Evolutionary conservation across 2,888 invertebrate genomes (phyloP), one percentile per base, ranked within the genome.

Genomic region (Abrostola tripartita): DNA sequence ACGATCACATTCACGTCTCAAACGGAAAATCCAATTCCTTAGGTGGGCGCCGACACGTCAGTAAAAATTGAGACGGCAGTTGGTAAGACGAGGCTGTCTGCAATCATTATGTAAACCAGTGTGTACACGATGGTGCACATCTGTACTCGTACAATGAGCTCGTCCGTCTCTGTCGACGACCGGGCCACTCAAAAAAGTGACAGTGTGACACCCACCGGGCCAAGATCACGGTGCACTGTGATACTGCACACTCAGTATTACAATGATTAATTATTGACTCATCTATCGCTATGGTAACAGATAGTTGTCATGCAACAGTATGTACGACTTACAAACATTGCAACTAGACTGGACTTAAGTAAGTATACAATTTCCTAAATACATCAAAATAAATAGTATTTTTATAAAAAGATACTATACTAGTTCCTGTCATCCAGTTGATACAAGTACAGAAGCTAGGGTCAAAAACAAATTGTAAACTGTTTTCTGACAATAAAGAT

Each of bases 101-200:
- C 40, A 49, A 54, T 49, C 36, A 66, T 76, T 76, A 76, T 78
- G 65, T 70, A 75, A 76, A 72, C 51, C 54, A 41, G 7, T 54
- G 50, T 71, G 42, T 41, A 52, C 61, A 71, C 49, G 68, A 63
- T 69, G 54, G 55, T 72, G 71, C 73, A 72, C 79, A 76, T 76
- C 61, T 68, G 65, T 72, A 75, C 64, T 49, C 81, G 78, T 75
- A 87, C 87, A 87, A 87, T 87, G 85, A 83, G 68, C 74, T 76
- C 86, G 82, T 85, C 57, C 75, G 71, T 86, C 84, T 78, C 62
- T 76, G 81, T 73, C 74, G 60, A 65, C 68, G 74, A 69, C 63
- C 54, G 69, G 68, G 63, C 74, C 56, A 57, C 63, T 68, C 75
- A 78, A 79, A 77, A 73, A 68, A 63, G 52, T 63, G 74, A 50